Conservation (phyloP, 2,888 invertebrate genomes). For the Seira musarum region DNA sequence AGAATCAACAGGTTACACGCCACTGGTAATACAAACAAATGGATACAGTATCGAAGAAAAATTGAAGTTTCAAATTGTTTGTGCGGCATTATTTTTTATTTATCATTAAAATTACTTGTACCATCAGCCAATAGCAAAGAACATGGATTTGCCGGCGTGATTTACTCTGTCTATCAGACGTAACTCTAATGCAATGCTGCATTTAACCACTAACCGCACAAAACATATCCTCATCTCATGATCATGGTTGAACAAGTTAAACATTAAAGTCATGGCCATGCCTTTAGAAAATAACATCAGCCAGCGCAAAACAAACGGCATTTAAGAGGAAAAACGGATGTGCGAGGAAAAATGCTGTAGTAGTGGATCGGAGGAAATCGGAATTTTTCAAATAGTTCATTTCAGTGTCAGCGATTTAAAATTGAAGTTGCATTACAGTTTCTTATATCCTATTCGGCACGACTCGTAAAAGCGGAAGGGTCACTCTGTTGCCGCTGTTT, state of each 20-base stretch:
- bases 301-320: constrained; percentile 7
- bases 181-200: no score
- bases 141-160: constrained; percentile 40
- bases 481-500: no score
- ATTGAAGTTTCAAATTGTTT: constrained; percentile 17
- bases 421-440: no score
- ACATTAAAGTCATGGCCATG: constrained; percentile 22
- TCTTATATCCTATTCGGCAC: no score
- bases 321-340: constrained; percentile 7
- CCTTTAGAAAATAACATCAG: background rate
- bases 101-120: constrained; percentile 41
- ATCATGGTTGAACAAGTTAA: constrained; percentile 43
- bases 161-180: constrained; percentile 33
- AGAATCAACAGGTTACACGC: constrained; percentile 22
- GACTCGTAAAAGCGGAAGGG: no score
- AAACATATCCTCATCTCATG: no score
- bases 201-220: constrained; percentile 51
- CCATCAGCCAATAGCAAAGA: background rate
- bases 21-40: constrained; percentile 23
- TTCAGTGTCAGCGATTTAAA: no score
- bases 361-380: constrained; percentile 21
- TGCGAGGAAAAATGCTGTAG: background rate
- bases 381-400: constrained; percentile 8
- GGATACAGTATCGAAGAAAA: constrained; percentile 10
- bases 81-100: constrained; percentile 40